A percentile compares a stretch with the other conserved stretches of the same genome.
phyloP scores from a whole-genome alignment of 2,113 vertebrate genomes.

The Chloroceryle aenea region DNA sequence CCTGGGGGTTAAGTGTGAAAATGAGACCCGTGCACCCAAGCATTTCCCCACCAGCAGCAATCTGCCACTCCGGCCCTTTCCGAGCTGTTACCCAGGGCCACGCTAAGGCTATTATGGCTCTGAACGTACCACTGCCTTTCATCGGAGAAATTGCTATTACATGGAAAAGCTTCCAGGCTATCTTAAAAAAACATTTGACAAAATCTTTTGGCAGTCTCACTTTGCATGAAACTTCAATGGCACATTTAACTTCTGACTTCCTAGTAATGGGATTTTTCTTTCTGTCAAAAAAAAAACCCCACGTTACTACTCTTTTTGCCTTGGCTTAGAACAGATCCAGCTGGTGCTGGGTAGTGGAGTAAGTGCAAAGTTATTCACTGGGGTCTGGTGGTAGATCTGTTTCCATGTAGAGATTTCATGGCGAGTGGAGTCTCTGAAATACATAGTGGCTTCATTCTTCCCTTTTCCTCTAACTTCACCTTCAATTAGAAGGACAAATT shows the following conservation, averaged over 20 bases:
- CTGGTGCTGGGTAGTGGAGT: neutral
- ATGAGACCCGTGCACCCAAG: neutral
- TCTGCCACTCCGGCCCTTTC: neutral
- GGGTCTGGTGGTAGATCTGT: neutral
- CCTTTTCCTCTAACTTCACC: rapidly evolving
- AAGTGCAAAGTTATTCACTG: neutral
- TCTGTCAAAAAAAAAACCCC: neutral
- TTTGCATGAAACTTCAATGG: neutral
- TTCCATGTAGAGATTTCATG: neutral
- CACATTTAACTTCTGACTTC: neutral
- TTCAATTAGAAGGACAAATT: neutral
- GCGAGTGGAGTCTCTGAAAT: neutral
- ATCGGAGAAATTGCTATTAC: neutral
- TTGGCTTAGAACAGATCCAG: neutral
- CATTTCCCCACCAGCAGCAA: neutral
- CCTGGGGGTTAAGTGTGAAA: neutral
- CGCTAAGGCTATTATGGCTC: neutral
- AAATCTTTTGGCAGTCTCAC: neutral
- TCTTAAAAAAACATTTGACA: neutral
- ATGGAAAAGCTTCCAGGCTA: neutral
- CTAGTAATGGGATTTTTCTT: neutral
- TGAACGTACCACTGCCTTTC: neutral
- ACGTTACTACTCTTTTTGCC: neutral
- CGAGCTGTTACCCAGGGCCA: neutral
- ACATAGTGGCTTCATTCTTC: neutral